phyloP scores from a whole-genome alignment of 37 sponge, comb jelly and placozoan species.

The Diacarnus erythraeanus region DNA sequence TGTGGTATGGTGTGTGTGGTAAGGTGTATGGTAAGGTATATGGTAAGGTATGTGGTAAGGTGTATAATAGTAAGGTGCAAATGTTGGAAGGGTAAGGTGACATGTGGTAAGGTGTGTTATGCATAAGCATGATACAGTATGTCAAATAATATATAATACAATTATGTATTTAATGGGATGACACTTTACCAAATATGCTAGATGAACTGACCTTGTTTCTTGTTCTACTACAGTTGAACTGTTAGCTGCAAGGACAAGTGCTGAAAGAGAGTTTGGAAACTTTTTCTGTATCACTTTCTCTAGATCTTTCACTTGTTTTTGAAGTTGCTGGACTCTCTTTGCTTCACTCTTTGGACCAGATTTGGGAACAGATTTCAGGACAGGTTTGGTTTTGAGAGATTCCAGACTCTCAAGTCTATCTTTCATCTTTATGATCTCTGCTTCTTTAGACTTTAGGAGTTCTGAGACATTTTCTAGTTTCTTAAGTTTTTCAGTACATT shows the following conservation, averaged over 20 bases:
- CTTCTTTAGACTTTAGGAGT: constrained; percentile 34
- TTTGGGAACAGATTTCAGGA: background rate
- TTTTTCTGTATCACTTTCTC: constrained; percentile 59
- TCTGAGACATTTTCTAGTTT: constrained; percentile 42
- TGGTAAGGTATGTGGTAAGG: too few species aligned
- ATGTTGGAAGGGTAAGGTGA: too few species aligned
- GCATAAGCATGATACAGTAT: too few species aligned
- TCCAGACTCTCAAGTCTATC: constrained; percentile 15
- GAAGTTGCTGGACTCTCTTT: constrained; percentile 43
- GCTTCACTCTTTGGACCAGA: background rate
- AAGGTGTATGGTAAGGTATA: too few species aligned
- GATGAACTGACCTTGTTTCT: background rate
- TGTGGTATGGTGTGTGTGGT: too few species aligned
- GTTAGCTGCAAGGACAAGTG: constrained; percentile 57
- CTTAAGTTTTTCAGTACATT: constrained; percentile 43
- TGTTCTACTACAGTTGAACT: background rate
- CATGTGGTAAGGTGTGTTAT: too few species aligned
- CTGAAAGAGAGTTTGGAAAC: constrained; percentile 79
- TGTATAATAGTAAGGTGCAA: too few species aligned
- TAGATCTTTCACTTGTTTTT: constrained; percentile 67
- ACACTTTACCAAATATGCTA: background rate
- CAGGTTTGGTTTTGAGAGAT: background rate
- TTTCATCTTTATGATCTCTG: constrained; percentile 37
- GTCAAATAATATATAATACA: too few species aligned
- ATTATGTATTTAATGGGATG: too few species aligned